Evolutionary conservation across 2,888 invertebrate species (phyloP).

Genomic region (Andrena chrysosceles): DNA sequence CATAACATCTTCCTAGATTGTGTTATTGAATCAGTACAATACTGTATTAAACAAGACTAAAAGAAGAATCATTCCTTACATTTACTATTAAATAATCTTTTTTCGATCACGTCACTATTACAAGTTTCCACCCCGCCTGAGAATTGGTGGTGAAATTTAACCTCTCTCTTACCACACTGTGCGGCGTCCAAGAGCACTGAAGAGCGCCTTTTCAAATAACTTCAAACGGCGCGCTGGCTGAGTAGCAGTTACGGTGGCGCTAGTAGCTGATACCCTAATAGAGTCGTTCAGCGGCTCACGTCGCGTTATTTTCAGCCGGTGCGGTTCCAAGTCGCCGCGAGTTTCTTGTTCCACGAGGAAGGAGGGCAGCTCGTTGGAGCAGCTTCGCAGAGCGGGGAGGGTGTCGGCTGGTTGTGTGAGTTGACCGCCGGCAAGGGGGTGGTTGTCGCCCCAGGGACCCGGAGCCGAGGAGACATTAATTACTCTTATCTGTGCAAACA

Average conservation of each 20-base stretch:
- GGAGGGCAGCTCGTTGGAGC: slow-evolving; percentile 17
- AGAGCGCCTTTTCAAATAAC: neutral
- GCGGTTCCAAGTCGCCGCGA: neutral
- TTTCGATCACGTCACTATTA: too few species aligned
- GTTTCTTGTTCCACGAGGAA: slow-evolving; percentile 23
- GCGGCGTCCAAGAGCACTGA: neutral
- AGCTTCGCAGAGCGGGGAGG: neutral
- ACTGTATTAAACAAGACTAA: too few species aligned
- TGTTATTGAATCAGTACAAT: too few species aligned
- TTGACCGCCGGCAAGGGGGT: slow-evolving; percentile 26
- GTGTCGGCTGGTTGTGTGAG: slow-evolving; percentile 5
- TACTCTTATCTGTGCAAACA: slow-evolving; percentile 81
- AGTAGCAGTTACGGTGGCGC: neutral
- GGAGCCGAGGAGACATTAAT: slow-evolving; percentile 76
- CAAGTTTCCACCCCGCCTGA: too few species aligned
- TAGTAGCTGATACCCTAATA: neutral
- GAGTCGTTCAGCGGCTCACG: slow-evolving; percentile 19
- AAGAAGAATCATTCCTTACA: too few species aligned
- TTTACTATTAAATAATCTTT: too few species aligned
- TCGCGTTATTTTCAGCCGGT: slow-evolving; percentile 14
- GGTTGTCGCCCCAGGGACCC: slow-evolving; percentile 48
- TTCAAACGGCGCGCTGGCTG: neutral
- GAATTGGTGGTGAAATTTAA: too few species aligned
- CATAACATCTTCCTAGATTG: too few species aligned
- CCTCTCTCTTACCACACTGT: too few species aligned